phyloP scores from a whole-genome alignment of 1,140 invertebrate species.

The Lucilia cuprina region DNA sequence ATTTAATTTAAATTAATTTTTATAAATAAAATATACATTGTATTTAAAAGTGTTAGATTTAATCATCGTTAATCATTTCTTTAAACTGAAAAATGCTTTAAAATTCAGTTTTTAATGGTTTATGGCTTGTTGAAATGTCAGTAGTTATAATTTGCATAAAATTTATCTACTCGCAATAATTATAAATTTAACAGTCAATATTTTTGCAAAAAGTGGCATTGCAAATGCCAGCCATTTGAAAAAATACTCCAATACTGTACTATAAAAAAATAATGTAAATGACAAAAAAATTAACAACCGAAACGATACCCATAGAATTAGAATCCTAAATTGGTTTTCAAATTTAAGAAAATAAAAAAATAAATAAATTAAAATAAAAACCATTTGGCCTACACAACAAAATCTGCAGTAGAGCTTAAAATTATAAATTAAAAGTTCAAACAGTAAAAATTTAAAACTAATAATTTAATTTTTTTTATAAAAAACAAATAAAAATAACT shows the following conservation, averaged over 20 bases:
- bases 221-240: conserved; percentile 1
- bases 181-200: conserved; percentile 17
- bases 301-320: background rate
- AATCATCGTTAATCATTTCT: no score
- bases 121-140: conserved; percentile 29
- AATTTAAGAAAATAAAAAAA: background rate
- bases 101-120: background rate
- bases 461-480: no score
- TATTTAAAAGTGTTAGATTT: no score
- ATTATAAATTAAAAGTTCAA: background rate
- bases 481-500: background rate
- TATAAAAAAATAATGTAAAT: background rate
- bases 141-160: conserved; percentile 21
- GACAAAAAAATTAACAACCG: background rate
- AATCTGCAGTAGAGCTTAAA: background rate
- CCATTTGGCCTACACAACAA: background rate
- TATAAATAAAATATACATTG: no score
- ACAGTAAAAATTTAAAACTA: background rate
- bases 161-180: background rate
- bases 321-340: background rate
- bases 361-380: background rate
- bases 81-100: no score
- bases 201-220: conserved; percentile 22
- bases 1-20: no score
- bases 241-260: background rate